Percentiles rank a stretch among this genome's conserved stretches.
phyloP scores from a whole-genome alignment of 2,113 vertebrate genomes.

The Cyprinodon tularosa region DNA sequence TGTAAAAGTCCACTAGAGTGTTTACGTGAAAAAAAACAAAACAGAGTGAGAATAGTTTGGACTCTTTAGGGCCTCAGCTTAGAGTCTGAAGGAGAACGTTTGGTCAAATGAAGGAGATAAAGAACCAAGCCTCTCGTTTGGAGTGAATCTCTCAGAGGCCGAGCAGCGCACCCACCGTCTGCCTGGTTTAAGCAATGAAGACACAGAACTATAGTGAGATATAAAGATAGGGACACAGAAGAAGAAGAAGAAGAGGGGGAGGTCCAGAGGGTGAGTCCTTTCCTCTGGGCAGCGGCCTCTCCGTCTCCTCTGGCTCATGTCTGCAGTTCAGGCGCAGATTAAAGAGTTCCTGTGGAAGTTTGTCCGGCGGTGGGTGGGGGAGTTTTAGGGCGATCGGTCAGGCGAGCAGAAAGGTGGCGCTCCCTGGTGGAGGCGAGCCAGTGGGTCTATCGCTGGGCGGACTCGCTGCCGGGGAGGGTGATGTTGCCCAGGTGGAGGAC shows the following conservation, averaged over 20 bases:
- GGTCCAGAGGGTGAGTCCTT: slow-evolving; percentile 2
- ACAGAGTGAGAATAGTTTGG: slow-evolving; percentile 27
- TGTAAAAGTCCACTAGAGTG: slow-evolving; percentile 35
- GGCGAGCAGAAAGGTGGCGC: slow-evolving; percentile 9
- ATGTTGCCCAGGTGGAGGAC: slow-evolving; percentile 94
- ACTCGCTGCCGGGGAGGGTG: slow-evolving; percentile 91
- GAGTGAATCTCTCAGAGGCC: slow-evolving; percentile 44
- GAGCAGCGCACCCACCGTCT: slow-evolving; percentile 53
- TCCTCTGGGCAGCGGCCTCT: slow-evolving; percentile 23
- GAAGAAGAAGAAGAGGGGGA: slow-evolving; percentile 7
- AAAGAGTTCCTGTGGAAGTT: slow-evolving; percentile 42
- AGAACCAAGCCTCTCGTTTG: slow-evolving; percentile 26
- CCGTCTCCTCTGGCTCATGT: slow-evolving; percentile 12
- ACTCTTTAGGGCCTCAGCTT: slow-evolving; percentile 10
- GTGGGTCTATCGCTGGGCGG: slow-evolving; percentile 84
- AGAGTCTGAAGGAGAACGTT: slow-evolving; percentile 47
- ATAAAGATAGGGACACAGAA: slow-evolving; percentile 34
- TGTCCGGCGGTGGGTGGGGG: slow-evolving; percentile 57
- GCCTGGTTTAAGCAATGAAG: slow-evolving; percentile 33
- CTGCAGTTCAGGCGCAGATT: slow-evolving; percentile 40
- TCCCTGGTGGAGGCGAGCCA: slow-evolving; percentile 15
- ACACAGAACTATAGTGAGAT: slow-evolving; percentile 26
- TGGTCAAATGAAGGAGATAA: slow-evolving; percentile 59
- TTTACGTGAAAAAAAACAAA: slow-evolving; percentile 17
- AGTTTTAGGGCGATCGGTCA: background rate